A percentile compares a stretch with the other conserved stretches of the same genome.
Evolutionary conservation across 1,140 invertebrate genomes (phyloP).

Genomic region (Mesaphorura yosii): DNA sequence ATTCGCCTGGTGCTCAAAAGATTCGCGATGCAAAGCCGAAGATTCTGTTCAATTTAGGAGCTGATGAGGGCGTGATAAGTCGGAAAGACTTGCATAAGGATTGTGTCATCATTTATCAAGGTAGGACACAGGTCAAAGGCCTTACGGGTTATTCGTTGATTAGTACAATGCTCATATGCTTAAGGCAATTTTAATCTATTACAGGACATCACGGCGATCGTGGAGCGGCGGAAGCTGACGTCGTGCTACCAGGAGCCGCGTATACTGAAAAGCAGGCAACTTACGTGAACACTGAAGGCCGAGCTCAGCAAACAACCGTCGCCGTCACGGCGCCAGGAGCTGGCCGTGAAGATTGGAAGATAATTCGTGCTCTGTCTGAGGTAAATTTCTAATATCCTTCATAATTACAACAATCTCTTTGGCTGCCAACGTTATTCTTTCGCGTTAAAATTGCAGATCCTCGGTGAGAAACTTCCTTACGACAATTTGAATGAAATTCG

Average conservation of each 20-base stretch:
- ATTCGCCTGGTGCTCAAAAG: conserved; percentile 61
- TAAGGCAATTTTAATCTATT: conserved; percentile 5
- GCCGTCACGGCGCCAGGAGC: conserved; percentile 89
- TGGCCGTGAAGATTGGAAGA: conserved; percentile 97
- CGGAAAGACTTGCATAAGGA: conserved; percentile 66
- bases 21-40: conserved; percentile 59
- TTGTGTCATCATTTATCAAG: conserved; percentile 87
- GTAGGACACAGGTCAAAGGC: conserved; percentile 35
- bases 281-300: conserved; percentile 95
- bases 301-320: conserved; percentile 81
- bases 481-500: conserved; percentile 78
- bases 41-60: conserved; percentile 81
- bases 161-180: too few species aligned
- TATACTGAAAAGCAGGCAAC: conserved; percentile 96
- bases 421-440: neutral
- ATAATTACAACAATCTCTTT: neutral
- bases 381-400: conserved; percentile 36
- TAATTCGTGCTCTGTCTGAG: conserved; percentile 77
- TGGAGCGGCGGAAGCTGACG: conserved; percentile 85
- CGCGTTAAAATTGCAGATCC: conserved; percentile 46
- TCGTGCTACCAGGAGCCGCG: conserved; percentile 88
- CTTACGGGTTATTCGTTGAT: too few species aligned
- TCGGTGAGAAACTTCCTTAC: conserved; percentile 73
- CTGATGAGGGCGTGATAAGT: conserved; percentile 72
- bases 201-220: conserved; percentile 89